Percentiles rank a stretch among this genome's conserved stretches.
Conservation (phyloP, 2,113 vertebrate genomes). For the Eurypyga helias region DNA sequence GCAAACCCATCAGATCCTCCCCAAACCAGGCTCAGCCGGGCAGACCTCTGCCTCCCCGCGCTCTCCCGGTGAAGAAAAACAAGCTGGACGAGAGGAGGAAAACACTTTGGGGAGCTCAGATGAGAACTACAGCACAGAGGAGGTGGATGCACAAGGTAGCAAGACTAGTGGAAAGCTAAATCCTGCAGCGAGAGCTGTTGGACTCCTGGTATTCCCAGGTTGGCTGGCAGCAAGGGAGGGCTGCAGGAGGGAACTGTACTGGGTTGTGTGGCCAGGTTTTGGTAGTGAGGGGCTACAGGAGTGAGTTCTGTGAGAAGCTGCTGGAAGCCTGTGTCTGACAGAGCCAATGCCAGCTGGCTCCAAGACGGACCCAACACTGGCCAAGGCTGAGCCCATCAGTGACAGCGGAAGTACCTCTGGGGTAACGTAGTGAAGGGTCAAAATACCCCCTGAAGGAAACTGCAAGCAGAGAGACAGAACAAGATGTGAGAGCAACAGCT, state of each 20-base stretch:
- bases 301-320: too few relatives aligned
- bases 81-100: neutral
- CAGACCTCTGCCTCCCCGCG: accelerated
- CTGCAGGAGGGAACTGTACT: neutral
- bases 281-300: too few relatives aligned
- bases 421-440: too few relatives aligned
- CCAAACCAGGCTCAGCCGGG: accelerated
- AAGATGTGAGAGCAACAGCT: too few relatives aligned
- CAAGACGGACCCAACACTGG: too few relatives aligned
- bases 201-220: neutral
- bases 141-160: neutral
- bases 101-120: neutral
- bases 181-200: neutral
- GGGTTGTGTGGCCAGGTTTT: too few relatives aligned
- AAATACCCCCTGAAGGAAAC: too few relatives aligned
- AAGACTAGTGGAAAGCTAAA: neutral
- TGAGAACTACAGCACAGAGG: accelerated
- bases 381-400: too few relatives aligned
- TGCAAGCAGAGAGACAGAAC: too few relatives aligned
- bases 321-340: too few relatives aligned
- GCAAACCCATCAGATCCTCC: neutral
- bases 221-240: neutral
- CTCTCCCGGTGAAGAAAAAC: accelerated
- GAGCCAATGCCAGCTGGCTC: too few relatives aligned
- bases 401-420: too few relatives aligned